Conservation (phyloP, 2,797 vertebrate species). For the Carduelis carduelis region DNA sequence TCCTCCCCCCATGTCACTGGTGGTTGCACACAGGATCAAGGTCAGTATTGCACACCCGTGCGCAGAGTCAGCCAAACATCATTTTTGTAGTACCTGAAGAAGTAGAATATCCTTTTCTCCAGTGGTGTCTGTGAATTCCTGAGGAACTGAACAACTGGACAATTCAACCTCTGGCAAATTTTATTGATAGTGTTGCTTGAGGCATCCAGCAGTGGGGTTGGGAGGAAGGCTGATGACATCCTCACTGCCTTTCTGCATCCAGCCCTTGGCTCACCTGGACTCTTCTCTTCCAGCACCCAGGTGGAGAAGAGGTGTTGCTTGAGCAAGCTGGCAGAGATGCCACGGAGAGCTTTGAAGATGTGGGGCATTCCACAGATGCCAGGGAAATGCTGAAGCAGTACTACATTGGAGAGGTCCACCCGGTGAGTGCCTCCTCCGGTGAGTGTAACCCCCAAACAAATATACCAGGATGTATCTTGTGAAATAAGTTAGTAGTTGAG, state of each 20-base stretch:
- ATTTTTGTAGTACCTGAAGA: not conserved
- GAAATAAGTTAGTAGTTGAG: not conserved
- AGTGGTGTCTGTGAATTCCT: not conserved
- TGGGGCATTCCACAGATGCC: constrained; percentile 93
- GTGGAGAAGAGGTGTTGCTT: constrained; percentile 92
- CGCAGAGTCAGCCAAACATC: not conserved
- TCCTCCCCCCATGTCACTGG: not conserved
- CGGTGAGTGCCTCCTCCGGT: constrained; percentile 74
- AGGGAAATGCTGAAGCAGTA: constrained; percentile 92
- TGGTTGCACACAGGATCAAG: not conserved
- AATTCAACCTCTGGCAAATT: not conserved
- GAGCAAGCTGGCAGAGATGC: constrained; percentile 91
- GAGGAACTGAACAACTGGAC: not conserved
- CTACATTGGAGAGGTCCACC: constrained; percentile 88
- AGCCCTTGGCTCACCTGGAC: not conserved
- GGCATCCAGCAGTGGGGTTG: accelerated
- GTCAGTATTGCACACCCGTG: not conserved
- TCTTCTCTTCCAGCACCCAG: constrained; percentile 86
- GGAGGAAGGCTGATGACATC: not conserved
- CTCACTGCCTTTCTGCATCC: not conserved
- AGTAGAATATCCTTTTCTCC: not conserved
- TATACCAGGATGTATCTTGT: not conserved
- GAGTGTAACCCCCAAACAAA: not conserved
- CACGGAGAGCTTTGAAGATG: constrained; percentile 94
- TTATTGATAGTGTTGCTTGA: not conserved